Conservation (phyloP, 2,888 invertebrate genomes). For the Odontocolon sp. region DNA sequence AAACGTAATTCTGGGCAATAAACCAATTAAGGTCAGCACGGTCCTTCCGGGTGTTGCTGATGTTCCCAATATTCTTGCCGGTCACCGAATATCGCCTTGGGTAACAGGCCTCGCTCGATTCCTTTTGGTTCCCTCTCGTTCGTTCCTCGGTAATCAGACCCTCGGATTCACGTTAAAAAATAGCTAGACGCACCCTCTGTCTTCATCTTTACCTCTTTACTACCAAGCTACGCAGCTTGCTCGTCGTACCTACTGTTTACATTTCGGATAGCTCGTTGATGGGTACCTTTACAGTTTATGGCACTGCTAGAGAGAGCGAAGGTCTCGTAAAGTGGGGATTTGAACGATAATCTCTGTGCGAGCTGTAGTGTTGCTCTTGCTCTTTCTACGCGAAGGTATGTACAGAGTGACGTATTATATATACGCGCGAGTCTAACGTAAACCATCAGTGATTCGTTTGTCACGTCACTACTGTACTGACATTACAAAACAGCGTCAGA, state of each 20-base stretch:
- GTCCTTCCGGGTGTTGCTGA: constrained; percentile 41
- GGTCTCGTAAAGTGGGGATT: constrained; percentile 60
- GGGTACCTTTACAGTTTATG: constrained; percentile 64
- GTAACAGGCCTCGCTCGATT: constrained; percentile 15
- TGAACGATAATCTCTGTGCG: constrained; percentile 61
- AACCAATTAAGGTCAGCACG: constrained; percentile 73
- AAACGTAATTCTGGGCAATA: constrained; percentile 72
- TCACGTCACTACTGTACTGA: constrained; percentile 6
- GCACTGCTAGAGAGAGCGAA: constrained; percentile 47
- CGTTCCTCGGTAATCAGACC: neutral
- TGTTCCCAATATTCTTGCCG: constrained; percentile 1
- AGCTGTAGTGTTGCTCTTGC: constrained; percentile 41
- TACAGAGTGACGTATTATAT: constrained; percentile 9
- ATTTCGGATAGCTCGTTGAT: constrained; percentile 63
- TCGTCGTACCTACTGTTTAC: constrained; percentile 60
- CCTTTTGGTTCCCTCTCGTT: constrained; percentile 5
- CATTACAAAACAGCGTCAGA: neutral
- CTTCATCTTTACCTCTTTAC: constrained; percentile 2
- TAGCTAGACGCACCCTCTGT: neutral
- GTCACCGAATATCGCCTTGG: constrained; percentile 37
- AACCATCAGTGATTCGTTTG: constrained; percentile 33
- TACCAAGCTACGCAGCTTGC: constrained; percentile 15
- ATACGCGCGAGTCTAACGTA: constrained; percentile 1
- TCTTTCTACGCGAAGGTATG: constrained; percentile 35
- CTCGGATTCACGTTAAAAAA: constrained; percentile 36